phyloP scores from a whole-genome alignment of 2,113 vertebrate genomes.

The Galbula dea region DNA sequence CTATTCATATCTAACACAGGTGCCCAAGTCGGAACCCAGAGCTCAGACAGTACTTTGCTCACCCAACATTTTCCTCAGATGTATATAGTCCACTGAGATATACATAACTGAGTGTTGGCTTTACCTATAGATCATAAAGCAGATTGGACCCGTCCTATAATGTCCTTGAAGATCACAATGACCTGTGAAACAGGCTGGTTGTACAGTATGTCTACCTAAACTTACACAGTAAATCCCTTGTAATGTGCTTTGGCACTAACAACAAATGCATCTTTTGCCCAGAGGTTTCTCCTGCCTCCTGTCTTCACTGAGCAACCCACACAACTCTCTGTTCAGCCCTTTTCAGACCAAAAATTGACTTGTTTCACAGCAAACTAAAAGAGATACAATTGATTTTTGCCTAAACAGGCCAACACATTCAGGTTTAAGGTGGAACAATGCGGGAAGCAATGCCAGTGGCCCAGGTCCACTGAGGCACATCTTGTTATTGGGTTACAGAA shows the following conservation, averaged over 20 bases:
- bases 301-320: background rate
- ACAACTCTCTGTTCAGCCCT: background rate
- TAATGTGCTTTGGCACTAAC: background rate
- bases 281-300: background rate
- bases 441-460: background rate
- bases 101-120: background rate
- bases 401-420: background rate
- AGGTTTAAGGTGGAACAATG: rapidly evolving
- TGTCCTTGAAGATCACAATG: background rate
- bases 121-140: background rate
- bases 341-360: background rate
- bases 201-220: background rate
- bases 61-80: background rate
- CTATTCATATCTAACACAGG: background rate
- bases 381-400: background rate
- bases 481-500: background rate
- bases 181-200: background rate
- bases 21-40: background rate
- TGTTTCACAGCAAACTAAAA: background rate
- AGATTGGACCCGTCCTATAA: background rate
- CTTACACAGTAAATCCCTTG: background rate
- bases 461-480: rapidly evolving
- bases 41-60: background rate
- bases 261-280: background rate
- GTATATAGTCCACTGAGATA: rapidly evolving